Percentiles rank a stretch among this genome's conserved stretches.
Conservation (phyloP, 2,113 vertebrate species). For the Collichthys lucidus region DNA sequence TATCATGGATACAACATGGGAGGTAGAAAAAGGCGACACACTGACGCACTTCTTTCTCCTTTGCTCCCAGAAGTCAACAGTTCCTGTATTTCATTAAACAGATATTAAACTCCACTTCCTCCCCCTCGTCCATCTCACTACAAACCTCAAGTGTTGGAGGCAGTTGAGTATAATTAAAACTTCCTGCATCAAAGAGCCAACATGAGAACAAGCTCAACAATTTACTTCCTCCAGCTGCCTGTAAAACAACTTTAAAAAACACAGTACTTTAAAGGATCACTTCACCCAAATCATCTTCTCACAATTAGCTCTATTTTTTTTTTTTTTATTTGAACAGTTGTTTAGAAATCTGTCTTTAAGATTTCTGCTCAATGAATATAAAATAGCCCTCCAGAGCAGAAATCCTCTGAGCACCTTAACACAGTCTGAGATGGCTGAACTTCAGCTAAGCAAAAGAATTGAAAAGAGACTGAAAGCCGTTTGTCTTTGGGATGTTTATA, state of each 20-base stretch:
- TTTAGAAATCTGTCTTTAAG: too few relatives aligned
- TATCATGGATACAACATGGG: background rate
- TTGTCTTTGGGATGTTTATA: too few relatives aligned
- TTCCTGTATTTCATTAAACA: conserved; percentile 53
- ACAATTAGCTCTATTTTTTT: background rate
- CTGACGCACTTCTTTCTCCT: conserved; percentile 24
- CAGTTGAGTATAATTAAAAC: conserved; percentile 27
- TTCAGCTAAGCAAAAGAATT: too few relatives aligned
- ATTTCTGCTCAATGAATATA: background rate
- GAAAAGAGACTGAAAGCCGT: too few relatives aligned
- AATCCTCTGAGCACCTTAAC: too few relatives aligned
- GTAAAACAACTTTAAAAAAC: conserved; percentile 2
- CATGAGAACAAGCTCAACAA: background rate
- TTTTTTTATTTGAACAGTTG: background rate
- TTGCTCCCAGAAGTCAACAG: conserved; percentile 41
- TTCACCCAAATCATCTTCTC: background rate
- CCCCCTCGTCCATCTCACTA: background rate
- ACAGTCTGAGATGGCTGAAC: too few relatives aligned
- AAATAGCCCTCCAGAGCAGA: too few relatives aligned
- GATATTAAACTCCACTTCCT: conserved; percentile 49
- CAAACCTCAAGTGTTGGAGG: background rate
- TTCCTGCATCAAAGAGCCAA: background rate
- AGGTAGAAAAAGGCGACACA: conserved; percentile 10
- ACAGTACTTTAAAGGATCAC: background rate
- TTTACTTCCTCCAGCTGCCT: background rate